Evolutionary conservation across 1,140 invertebrate species (phyloP).

Genomic region (Cydia splendana): DNA sequence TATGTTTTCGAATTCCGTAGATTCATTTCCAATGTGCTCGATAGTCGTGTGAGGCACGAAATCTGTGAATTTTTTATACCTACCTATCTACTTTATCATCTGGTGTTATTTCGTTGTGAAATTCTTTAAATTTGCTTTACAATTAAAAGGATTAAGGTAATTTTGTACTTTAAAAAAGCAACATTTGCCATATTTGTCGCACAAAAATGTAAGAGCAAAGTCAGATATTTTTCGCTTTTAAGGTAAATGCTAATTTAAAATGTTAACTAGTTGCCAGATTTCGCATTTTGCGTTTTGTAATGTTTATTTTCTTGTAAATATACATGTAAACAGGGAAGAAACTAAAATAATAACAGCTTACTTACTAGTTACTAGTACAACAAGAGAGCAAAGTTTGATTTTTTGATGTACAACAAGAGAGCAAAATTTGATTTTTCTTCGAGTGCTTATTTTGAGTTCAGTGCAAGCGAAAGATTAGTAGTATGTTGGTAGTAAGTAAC

Average conservation of each 20-base stretch:
- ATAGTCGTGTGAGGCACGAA: no score
- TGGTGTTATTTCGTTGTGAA: neutral
- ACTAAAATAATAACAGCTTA: neutral
- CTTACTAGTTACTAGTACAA: no score
- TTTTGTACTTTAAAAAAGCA: neutral
- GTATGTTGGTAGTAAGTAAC: no score
- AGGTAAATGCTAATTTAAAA: constrained; percentile 7
- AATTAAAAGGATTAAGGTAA: constrained; percentile 23
- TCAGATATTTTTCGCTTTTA: neutral
- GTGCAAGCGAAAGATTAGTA: no score
- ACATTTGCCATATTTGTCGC: neutral
- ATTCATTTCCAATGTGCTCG: no score
- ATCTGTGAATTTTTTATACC: neutral
- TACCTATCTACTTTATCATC: neutral
- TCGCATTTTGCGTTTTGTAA: neutral
- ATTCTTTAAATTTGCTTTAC: neutral
- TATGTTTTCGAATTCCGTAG: no score
- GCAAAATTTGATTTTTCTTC: no score
- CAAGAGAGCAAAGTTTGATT: no score
- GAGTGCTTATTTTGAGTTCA: no score
- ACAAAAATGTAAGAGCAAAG: neutral
- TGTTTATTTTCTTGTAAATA: neutral
- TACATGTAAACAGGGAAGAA: neutral
- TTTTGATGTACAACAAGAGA: no score
- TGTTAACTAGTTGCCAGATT: neutral